These are phyloP conservation scores for Capreolus pygargus DNA, from an alignment of 2,113 vertebrate species.

Conservation along the genomic window DNA sequence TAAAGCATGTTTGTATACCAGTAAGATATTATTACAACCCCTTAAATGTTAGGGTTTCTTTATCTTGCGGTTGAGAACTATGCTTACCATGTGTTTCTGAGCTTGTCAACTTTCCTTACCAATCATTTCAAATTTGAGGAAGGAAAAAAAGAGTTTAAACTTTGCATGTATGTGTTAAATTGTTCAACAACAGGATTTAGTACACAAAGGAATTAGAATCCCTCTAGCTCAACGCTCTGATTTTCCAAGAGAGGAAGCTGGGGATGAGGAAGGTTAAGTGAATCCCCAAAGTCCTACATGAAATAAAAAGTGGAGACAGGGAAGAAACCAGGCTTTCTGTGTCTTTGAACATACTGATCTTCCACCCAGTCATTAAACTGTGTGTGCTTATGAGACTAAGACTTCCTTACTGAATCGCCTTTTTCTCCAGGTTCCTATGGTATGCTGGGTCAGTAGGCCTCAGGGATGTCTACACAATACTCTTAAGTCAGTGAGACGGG, in stretches of 20 bases:
- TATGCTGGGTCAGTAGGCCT: background rate
- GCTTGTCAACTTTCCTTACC: constrained; percentile 5
- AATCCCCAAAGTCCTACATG: background rate
- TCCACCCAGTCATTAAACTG: background rate
- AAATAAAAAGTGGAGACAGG: background rate
- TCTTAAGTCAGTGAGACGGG: background rate
- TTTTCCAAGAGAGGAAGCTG: background rate
- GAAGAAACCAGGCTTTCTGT: background rate
- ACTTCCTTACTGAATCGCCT: background rate
- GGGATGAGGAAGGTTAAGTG: background rate
- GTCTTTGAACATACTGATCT: background rate
- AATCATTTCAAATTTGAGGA: constrained; percentile 4
- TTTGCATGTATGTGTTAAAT: background rate
- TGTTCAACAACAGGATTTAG: background rate
- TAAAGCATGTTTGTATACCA: background rate
- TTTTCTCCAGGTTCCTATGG: background rate
- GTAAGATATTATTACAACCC: background rate
- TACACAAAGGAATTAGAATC: background rate
- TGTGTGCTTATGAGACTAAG: background rate
- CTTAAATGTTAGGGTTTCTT: background rate
- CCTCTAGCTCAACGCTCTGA: background rate
- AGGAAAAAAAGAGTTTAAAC: background rate
- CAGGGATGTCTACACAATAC: background rate
- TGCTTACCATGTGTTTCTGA: background rate
- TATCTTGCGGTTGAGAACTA: background rate